Base-by-base conservation (phyloP, 92 coral and sea anemone species). In the Parazoanthus swiftii region DNA sequence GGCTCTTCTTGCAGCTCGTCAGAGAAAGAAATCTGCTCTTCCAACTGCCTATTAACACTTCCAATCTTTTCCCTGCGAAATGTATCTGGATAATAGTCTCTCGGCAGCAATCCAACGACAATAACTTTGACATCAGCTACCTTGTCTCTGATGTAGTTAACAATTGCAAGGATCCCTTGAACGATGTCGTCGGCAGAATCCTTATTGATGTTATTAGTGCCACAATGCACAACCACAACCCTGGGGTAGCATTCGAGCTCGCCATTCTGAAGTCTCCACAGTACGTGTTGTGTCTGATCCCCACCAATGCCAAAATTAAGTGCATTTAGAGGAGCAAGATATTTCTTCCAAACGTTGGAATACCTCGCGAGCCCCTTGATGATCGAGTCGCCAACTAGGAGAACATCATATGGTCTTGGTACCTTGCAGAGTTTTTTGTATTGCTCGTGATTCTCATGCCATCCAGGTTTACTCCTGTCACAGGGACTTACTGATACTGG, bases 211-310 rank as follows among this genome's bases (percentile, higher is more conserved):
- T 97, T 97, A 85, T 97, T 97, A 0, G 99, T 97, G 50, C 99
- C 99, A 88, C 98, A 95, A 79, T 95, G 99, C 51, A 95, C 83
- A 3, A 97, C 99, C 48, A 94, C 82, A 6, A 94, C 90, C 90
- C 91, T 91, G 4, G 98, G 98, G 35, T 89, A 82, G 63, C 95
- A 91, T 66, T 94, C 94, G 71, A 97, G 78, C 42, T 95, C 99
- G 8, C 99, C 99, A 71, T 97, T 94, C 79, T 94, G 94, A 33
- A 97, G 89, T 70, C 99, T 89, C 99, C 99, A 97, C 79, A 97
- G 36, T 20, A 97, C 99, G 88, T 97, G 99, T 86, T 97, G 99
- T 6, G 98, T 94, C 54, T 94, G 94, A 85, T 97, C 99, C 0
- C 99, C 99, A 23, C 98, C 95, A 35, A 97, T 89, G 70, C 99